Conservation (phyloP, 2,113 vertebrate genomes). For the Ailurus styani region DNA sequence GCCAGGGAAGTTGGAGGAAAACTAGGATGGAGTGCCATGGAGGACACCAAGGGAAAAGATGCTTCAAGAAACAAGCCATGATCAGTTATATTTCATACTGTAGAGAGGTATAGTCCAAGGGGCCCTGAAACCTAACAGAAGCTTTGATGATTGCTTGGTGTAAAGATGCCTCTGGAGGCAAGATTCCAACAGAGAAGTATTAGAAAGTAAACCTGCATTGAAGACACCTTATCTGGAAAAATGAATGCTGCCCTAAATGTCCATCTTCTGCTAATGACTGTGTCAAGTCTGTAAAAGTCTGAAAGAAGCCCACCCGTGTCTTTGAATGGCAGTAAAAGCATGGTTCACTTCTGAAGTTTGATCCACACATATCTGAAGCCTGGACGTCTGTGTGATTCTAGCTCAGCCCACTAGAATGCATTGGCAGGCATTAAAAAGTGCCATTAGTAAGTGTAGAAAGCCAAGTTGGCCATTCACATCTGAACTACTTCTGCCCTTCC, state of each 20-base stretch:
- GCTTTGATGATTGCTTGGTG: not conserved
- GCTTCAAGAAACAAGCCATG: not conserved
- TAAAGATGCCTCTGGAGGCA: not conserved
- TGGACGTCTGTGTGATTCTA: not conserved
- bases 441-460: not conserved
- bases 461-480: not conserved
- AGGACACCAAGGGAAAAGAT: not conserved
- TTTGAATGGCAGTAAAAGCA: not conserved
- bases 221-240: not conserved
- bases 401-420: not conserved
- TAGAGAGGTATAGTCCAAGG: not conserved
- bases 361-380: not conserved
- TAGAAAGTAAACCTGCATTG: not conserved
- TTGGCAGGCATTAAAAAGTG: not conserved
- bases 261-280: not conserved
- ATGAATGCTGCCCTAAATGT: not conserved
- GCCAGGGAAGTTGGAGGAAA: not conserved
- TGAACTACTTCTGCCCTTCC: not conserved
- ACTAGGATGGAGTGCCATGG: not conserved
- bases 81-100: not conserved
- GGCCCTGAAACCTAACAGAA: not conserved
- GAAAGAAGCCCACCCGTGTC: not conserved
- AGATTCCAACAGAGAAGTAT: not conserved
- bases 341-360: not conserved
- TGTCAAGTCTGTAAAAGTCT: not conserved